Evolutionary conservation across 2,797 vertebrate genomes (phyloP).

Genomic region (Fundulus diaphanus): DNA sequence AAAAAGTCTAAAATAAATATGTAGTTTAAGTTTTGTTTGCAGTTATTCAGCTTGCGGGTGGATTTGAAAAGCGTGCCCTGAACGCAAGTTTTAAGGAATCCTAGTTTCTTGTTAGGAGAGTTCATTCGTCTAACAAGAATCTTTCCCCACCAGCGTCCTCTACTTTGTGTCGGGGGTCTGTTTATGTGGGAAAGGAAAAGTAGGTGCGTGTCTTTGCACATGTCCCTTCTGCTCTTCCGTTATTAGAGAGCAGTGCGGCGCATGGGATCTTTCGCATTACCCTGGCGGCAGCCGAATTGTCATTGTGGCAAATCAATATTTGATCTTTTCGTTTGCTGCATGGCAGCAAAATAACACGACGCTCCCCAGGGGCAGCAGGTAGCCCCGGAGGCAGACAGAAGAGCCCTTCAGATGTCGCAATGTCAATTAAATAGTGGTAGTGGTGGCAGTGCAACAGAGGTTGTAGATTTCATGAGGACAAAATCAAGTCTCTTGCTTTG

Average conservation of each 20-base stretch:
- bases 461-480: slow-evolving; percentile 44
- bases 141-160: slow-evolving; percentile 20
- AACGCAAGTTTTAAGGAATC: neutral
- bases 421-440: slow-evolving; percentile 46
- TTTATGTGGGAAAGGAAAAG: slow-evolving; percentile 9
- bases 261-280: slow-evolving; percentile 52
- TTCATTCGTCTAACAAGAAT: slow-evolving; percentile 17
- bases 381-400: slow-evolving; percentile 37
- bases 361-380: slow-evolving; percentile 32
- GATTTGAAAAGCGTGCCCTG: neutral
- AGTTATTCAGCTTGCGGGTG: neutral
- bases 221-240: slow-evolving; percentile 34
- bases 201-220: slow-evolving; percentile 14
- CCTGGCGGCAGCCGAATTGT: slow-evolving; percentile 60
- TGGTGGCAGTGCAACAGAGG: slow-evolving; percentile 35
- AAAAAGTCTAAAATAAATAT: neutral
- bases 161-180: slow-evolving; percentile 4
- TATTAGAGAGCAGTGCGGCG: slow-evolving; percentile 37
- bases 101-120: neutral
- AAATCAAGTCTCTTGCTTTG: slow-evolving; percentile 43
- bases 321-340: slow-evolving; percentile 68
- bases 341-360: slow-evolving; percentile 44
- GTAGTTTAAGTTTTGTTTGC: neutral
- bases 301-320: slow-evolving; percentile 73
- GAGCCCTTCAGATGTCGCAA: slow-evolving; percentile 47